Evolutionary conservation across 1,140 invertebrate genomes (phyloP), one percentile per base, ranked within the genome.

Genomic region (Pseudomyrmex cubaensis): DNA sequence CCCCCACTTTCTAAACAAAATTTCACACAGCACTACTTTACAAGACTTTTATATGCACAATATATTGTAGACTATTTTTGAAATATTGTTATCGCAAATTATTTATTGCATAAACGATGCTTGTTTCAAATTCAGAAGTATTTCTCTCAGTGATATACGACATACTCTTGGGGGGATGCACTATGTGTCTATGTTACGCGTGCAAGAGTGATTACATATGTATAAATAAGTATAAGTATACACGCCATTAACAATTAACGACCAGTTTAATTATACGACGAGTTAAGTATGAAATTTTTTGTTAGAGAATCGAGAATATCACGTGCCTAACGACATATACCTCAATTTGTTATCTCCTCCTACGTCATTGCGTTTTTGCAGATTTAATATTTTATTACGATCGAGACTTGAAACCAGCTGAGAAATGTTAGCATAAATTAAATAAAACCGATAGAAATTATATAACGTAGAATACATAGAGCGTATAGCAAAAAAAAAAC

Each of bases 311-410:
- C 64, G 80, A 87, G 85, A 92, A 90, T 35, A 35, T 83, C 85
- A 92, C 85, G 87, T 92, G 90, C 90, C 93, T 92, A 93, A 93
- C 90, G 90, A 94, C 90, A 93, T 94, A 35, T 35, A 94, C 93
- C 93, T 94, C 93, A 93, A 85, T 87, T 84, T 72, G 89, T 92
- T 92, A 94, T 86, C 35, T 35, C 35, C 35, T 35, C 90, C 86
- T 77, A 67, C 83, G 85, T 84, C 66, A 83, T 83, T 93, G 89
- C 87, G 83, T 92, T 5, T 35, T 92, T 89, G 91, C 82, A 61
- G 13, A 64, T 57, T 83, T 56, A 50, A 56, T 52, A 35, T 35
- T 35, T 35, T 35, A 35, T 35, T 35, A 35, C 35, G 35, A 35
- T 35, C 35, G 35, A 35, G 35, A 35, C 35, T 35, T 35, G 35